Percentiles rank a stretch among this genome's conserved stretches.
Conservation (phyloP, 2,797 vertebrate genomes). For the Cynopterus sphinx region DNA sequence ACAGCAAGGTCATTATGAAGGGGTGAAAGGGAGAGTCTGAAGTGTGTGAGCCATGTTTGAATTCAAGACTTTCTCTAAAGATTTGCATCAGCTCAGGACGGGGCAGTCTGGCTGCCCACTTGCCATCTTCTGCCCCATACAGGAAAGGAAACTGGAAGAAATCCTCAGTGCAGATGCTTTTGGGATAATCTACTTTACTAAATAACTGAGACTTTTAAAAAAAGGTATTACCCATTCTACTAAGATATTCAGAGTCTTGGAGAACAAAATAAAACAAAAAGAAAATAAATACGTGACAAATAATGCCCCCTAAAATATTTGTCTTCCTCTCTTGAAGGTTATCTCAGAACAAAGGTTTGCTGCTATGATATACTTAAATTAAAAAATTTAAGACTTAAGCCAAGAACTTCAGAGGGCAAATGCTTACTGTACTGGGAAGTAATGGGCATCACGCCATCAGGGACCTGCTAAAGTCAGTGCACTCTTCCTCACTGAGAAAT, state of each 20-base stretch:
- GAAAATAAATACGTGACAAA: background rate
- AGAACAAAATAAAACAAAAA: background rate
- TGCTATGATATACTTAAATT: background rate
- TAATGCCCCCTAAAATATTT: background rate
- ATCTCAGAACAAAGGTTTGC: background rate
- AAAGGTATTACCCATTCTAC: background rate
- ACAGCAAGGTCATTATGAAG: background rate
- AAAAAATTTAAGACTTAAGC: background rate
- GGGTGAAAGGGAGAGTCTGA: background rate
- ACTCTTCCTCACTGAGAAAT: background rate
- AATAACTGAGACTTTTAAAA: slow-evolving; percentile 17
- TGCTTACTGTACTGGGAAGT: background rate
- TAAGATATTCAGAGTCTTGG: background rate
- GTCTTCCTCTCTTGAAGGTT: background rate
- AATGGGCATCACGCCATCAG: accelerated
- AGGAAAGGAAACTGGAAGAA: slow-evolving; percentile 65
- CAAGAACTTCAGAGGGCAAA: background rate
- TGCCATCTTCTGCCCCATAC: background rate
- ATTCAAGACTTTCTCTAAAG: background rate
- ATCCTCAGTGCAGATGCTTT: background rate
- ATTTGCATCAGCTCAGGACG: background rate
- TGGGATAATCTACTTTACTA: slow-evolving; percentile 48
- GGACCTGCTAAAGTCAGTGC: background rate
- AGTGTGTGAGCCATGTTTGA: background rate
- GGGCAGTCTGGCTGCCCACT: background rate